These are phyloP conservation scores for Coluber constrictor DNA, from an alignment of 2,797 vertebrate species.

Conservation along the genomic window DNA sequence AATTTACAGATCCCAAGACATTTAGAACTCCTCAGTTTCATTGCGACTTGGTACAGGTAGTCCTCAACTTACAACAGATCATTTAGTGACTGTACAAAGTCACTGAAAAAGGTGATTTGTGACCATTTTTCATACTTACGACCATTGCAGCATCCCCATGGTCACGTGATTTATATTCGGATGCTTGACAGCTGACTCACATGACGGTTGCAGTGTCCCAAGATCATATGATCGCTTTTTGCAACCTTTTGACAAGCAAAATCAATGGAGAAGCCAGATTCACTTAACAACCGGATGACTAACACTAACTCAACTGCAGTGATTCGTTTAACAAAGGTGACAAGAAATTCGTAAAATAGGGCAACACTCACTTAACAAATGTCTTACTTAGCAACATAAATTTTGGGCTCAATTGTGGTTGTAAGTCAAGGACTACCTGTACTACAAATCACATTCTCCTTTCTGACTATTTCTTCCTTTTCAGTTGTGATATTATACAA, in stretches of 20 bases:
- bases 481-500: background rate
- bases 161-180: background rate
- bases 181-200: background rate
- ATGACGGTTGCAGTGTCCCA: background rate
- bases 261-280: background rate
- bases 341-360: background rate
- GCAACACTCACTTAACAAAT: background rate
- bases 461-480: background rate
- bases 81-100: background rate
- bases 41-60: background rate
- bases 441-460: background rate
- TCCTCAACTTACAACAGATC: background rate
- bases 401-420: background rate
- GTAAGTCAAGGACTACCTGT: background rate
- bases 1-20: background rate
- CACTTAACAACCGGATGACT: background rate
- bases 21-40: background rate
- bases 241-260: background rate
- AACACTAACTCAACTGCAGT: background rate
- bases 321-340: background rate
- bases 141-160: background rate
- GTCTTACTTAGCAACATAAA: background rate
- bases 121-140: background rate
- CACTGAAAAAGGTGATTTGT: background rate
- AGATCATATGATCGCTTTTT: background rate